A percentile compares a stretch with the other conserved stretches of the same genome.
Conservation (phyloP, 2,113 vertebrate species). For the Ardeotis arabs region DNA sequence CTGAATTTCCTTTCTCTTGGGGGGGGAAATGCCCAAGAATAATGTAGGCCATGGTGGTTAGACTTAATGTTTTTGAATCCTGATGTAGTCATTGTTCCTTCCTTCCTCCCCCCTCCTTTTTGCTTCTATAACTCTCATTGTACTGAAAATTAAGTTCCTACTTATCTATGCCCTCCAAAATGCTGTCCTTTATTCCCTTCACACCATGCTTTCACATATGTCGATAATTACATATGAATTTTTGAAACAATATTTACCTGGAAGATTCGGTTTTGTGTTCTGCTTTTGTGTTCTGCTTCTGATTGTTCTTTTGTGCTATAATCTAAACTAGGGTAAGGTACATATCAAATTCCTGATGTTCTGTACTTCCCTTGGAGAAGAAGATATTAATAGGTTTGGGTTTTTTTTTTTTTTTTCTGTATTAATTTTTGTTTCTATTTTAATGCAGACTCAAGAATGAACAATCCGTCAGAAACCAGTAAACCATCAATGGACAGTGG, state of each 20-base stretch:
- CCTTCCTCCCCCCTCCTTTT: not conserved
- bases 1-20: not conserved
- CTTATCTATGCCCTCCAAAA: not conserved
- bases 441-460: constrained; percentile 96
- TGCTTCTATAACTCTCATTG: not conserved
- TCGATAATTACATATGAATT: not conserved
- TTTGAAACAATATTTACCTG: not conserved
- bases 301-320: not conserved
- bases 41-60: not conserved
- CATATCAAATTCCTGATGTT: not conserved
- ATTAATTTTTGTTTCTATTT: constrained; percentile 57
- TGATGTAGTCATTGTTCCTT: not conserved
- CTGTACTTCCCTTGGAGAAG: not conserved
- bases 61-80: not conserved
- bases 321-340: not conserved
- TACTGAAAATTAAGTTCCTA: constrained; percentile 21
- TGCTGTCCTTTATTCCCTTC: not conserved
- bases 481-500: constrained; percentile 95
- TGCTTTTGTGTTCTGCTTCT: not conserved
- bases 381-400: not conserved
- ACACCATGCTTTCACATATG: not conserved
- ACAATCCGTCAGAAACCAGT: constrained; percentile 94
- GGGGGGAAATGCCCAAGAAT: not conserved
- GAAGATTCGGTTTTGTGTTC: not conserved
- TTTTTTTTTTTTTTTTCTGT: not conserved